Base-by-base conservation (phyloP, 2,888 invertebrate genomes). In the Drosophila buzzatii region DNA sequence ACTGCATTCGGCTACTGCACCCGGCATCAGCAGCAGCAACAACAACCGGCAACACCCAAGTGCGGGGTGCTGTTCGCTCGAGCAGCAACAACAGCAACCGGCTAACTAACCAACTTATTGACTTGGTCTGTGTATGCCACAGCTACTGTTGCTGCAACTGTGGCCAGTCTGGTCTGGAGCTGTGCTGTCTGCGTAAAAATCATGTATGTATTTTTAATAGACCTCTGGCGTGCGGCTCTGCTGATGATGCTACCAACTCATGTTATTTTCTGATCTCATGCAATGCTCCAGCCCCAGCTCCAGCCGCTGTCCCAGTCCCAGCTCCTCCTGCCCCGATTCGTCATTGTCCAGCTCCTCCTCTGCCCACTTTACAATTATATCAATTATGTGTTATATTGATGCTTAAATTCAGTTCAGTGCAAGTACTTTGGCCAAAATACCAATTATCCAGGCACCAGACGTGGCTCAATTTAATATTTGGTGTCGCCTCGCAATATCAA, bases 351-450 rank as follows among this genome's bases (percentile, higher is more conserved):
- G 3, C 14, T 52, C 20, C n/a, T 5, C 44, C 23, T 35, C 20
- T 18, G 37, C 37, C 20, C 53, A 37, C 31, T 49, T 51, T 16
- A 59, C 69, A 82, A 90, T 90, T 89, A 90, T 84, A 88, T 85
- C 85, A 88, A 90, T 81, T 85, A 90, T 67, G 88, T 90, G 88
- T 81, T 84, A 78, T 77, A 87, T 80, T 87, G 77, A 73, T 82
- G 80, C 73, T 78, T 75, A 88, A 87, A 75, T 77, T 75, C 72
- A 82, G 52, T 37, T 23, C 37, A 49, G 42, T 41, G 23, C 33
- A 16, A 45, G 51, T 20, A 70, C 61, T 52, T 56, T 8, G 52
- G 56, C 52, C 58, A 44, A 58, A 57, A 45, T 45, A 18, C 62
- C 55, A 23, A 55, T 57, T 57, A 27, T 33, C 44, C 44, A 3